A percentile compares a stretch with the other conserved stretches of the same genome.
phyloP scores from a whole-genome alignment of 2,888 invertebrate species.

The Patella depressa region DNA sequence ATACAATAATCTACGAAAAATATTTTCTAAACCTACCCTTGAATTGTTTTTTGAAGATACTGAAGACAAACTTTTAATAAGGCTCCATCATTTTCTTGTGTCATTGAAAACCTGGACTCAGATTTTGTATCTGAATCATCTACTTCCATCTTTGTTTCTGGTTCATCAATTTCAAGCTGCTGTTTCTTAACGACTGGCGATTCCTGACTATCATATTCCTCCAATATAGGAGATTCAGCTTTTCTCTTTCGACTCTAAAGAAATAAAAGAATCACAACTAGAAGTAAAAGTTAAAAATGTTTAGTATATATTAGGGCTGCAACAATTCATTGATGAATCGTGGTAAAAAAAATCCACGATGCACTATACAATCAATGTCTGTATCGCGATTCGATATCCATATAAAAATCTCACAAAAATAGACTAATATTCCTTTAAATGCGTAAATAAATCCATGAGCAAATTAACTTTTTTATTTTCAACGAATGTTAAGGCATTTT shows the following conservation, averaged over 20 bases:
- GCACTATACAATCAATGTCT: too few species aligned
- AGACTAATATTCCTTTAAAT: too few species aligned
- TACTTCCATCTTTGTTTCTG: constrained; percentile 1
- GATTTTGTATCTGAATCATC: constrained; percentile 26
- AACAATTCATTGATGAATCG: too few species aligned
- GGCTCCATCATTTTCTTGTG: constrained; percentile 43
- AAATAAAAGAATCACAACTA: not conserved
- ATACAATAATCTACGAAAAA: too few species aligned
- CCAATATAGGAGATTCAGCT: constrained; percentile 21
- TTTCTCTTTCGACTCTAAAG: constrained; percentile 28
- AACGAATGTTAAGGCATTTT: too few species aligned
- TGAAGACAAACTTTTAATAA: constrained; percentile 76
- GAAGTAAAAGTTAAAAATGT: not conserved
- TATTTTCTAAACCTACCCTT: constrained; percentile 75
- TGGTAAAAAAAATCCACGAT: too few species aligned
- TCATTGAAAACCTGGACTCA: constrained; percentile 1
- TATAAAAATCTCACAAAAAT: too few species aligned
- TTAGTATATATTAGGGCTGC: too few species aligned
- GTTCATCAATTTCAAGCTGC: constrained; percentile 22
- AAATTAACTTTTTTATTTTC: too few species aligned
- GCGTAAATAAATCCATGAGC: too few species aligned
- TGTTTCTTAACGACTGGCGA: constrained; percentile 24
- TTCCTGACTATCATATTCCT: constrained; percentile 26
- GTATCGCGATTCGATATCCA: too few species aligned
- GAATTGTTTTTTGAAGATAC: constrained; percentile 80